Conservation (phyloP, 2,888 invertebrate species). For the Leptopilina myrica region DNA sequence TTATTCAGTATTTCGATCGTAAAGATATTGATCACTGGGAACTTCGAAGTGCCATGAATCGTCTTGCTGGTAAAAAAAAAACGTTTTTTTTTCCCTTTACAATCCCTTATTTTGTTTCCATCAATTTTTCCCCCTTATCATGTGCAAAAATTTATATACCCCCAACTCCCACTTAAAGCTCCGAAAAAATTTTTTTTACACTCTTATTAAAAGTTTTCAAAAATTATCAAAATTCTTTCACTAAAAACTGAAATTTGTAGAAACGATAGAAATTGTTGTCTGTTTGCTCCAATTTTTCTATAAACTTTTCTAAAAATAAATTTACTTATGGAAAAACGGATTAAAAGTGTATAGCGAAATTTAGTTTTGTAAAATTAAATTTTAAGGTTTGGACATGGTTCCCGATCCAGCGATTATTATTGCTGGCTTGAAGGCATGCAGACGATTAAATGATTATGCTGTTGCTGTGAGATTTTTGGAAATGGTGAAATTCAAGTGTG, state of each 20-base stretch:
- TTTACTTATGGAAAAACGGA: too few species aligned
- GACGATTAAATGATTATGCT: constrained; percentile 95
- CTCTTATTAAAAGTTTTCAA: too few species aligned
- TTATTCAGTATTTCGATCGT: constrained; percentile 90
- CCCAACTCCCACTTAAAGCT: too few species aligned
- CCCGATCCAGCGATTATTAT: constrained; percentile 94
- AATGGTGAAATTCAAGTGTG: constrained; percentile 93
- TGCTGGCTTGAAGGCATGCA: constrained; percentile 93
- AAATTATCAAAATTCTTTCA: too few species aligned
- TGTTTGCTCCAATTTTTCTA: too few species aligned
- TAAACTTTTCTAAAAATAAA: too few species aligned
- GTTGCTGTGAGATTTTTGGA: constrained; percentile 95
- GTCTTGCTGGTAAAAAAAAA: constrained; percentile 80
- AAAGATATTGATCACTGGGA: constrained; percentile 96
- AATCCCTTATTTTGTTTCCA: not conserved
- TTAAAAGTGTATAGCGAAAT: too few species aligned
- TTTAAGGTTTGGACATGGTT: constrained; percentile 89
- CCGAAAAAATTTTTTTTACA: too few species aligned
- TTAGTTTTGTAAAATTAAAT: not conserved
- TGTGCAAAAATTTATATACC: too few species aligned
- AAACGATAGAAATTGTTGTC: too few species aligned
- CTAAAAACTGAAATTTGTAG: too few species aligned
- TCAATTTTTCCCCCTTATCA: not conserved
- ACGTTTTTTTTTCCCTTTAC: not conserved
- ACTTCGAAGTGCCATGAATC: constrained; percentile 93